Conservation (phyloP, 2,888 invertebrate genomes). For the Molorchus minor region DNA sequence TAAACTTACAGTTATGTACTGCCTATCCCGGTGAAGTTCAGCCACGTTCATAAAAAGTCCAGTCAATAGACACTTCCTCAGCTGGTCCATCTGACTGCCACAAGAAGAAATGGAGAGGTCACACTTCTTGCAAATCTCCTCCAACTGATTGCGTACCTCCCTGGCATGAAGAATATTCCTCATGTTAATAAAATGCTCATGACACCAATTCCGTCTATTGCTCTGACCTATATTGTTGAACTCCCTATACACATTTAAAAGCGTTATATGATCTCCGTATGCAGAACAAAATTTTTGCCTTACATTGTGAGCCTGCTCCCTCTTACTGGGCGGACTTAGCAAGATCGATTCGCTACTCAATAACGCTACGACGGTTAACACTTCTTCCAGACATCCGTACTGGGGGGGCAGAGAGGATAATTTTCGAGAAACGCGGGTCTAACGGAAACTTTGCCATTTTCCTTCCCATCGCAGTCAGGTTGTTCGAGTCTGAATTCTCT, state of each 20-base stretch:
- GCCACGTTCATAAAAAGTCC: slow-evolving; percentile 90
- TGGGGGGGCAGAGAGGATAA: slow-evolving; percentile 74
- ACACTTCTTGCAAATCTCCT: slow-evolving; percentile 70
- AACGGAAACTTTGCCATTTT: slow-evolving; percentile 92
- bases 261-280: slow-evolving; percentile 91
- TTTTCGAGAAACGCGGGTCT: slow-evolving; percentile 73
- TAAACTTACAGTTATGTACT: slow-evolving; percentile 73
- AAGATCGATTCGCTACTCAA: slow-evolving; percentile 90
- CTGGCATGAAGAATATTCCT: slow-evolving; percentile 84
- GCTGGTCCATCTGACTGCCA: slow-evolving; percentile 69
- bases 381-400: slow-evolving; percentile 81
- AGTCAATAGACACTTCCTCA: slow-evolving; percentile 80
- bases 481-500: slow-evolving; percentile 66
- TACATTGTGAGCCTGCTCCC: slow-evolving; percentile 78
- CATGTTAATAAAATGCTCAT: slow-evolving; percentile 85
- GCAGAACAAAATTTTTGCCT: slow-evolving; percentile 83
- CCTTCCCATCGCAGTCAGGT: slow-evolving; percentile 80
- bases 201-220: slow-evolving; percentile 80
- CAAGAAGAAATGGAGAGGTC: slow-evolving; percentile 73
- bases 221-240: slow-evolving; percentile 72
- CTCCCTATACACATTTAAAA: slow-evolving; percentile 87
- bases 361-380: slow-evolving; percentile 85
- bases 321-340: slow-evolving; percentile 75
- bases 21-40: slow-evolving; percentile 76
- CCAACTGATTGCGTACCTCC: slow-evolving; percentile 83